These are phyloP conservation scores for Hemiscyllium ocellatum DNA, from an alignment of 2,113 vertebrate species.

Conservation along the genomic window DNA sequence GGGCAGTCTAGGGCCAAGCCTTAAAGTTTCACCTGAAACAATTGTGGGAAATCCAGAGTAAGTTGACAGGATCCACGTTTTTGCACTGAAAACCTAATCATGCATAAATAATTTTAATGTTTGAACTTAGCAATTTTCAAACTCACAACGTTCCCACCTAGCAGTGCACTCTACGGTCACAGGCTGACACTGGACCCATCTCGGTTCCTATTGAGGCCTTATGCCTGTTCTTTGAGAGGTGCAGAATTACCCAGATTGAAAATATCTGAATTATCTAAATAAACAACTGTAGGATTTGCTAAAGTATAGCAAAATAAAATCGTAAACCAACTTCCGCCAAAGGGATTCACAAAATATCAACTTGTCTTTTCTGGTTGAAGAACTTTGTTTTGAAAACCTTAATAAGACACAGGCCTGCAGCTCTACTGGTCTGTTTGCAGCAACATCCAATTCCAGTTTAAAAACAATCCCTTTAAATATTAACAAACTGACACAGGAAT, in stretches of 20 bases:
- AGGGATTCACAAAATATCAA: not conserved
- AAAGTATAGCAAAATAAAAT: not conserved
- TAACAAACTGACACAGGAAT: not conserved
- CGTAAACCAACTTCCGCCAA: not conserved
- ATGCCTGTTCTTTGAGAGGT: not conserved
- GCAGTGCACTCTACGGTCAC: not conserved
- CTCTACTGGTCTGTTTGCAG: not conserved
- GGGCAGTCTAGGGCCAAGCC: not conserved
- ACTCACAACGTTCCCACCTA: not conserved
- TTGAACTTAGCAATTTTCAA: not conserved
- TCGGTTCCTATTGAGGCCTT: not conserved
- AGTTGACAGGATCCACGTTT: not conserved
- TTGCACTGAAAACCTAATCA: not conserved
- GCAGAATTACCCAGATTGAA: not conserved
- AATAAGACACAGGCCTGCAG: not conserved
- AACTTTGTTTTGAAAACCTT: not conserved
- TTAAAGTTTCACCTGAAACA: not conserved
- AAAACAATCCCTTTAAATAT: not conserved
- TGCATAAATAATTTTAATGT: not conserved
- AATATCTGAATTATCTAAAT: not conserved
- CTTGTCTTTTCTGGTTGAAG: not conserved
- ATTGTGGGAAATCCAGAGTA: not conserved
- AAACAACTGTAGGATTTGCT: not conserved
- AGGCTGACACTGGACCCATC: not conserved
- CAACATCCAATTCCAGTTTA: not conserved